phyloP scores from a whole-genome alignment of 2,113 vertebrate species.

The Sylvilagus bachmani region DNA sequence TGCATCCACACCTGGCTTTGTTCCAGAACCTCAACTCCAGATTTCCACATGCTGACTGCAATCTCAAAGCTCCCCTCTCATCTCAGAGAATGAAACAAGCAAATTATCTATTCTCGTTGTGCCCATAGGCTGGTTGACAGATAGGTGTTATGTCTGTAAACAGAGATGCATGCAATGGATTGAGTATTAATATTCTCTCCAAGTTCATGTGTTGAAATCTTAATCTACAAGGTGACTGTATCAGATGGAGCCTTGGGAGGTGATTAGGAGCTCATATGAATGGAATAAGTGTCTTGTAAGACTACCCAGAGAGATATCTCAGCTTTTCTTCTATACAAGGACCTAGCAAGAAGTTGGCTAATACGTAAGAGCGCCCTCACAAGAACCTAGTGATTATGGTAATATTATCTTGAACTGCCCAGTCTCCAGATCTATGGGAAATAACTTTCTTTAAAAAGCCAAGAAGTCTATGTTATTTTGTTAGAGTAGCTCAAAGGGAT shows the following conservation, averaged over 20 bases:
- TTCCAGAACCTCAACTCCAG: neutral
- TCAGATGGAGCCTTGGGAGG: too few species aligned
- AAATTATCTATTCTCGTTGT: neutral
- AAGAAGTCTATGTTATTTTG: neutral
- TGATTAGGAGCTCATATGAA: neutral
- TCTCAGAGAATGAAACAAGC: neutral
- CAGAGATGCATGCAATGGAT: neutral
- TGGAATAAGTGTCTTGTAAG: neutral
- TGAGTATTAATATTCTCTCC: neutral
- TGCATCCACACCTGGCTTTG: neutral
- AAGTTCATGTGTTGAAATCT: neutral
- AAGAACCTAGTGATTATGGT: too few species aligned
- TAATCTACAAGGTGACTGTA: neutral
- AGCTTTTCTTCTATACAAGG: neutral
- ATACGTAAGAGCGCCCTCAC: too few species aligned
- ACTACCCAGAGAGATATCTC: neutral
- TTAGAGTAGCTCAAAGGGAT: neutral
- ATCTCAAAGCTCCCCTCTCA: neutral
- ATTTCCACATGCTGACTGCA: neutral
- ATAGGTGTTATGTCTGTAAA: neutral
- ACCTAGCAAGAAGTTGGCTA: neutral
- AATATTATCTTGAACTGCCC: neutral
- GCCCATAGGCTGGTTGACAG: neutral
- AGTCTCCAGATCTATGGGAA: neutral
- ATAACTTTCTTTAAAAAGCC: neutral